A percentile compares a stretch with the other conserved stretches of the same genome.
Evolutionary conservation across 2,113 vertebrate genomes (phyloP).

Genomic region (Anolis sagrei): DNA sequence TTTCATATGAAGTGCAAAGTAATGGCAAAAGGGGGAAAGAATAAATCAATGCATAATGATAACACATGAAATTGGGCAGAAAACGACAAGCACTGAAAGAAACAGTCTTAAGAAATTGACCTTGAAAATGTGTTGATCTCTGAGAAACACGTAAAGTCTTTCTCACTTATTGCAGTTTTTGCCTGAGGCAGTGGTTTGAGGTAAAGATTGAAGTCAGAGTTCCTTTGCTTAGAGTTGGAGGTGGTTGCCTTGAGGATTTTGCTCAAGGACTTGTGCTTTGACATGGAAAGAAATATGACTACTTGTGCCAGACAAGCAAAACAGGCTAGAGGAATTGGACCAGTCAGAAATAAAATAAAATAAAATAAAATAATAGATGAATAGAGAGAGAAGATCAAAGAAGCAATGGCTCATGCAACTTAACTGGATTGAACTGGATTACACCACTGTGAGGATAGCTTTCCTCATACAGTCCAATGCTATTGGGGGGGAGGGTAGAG

Average conservation of each 20-base stretch:
- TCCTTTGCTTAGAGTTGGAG: conserved; percentile 46
- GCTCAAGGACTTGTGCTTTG: conserved; percentile 17
- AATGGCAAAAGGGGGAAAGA: conserved; percentile 64
- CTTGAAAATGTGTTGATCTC: conserved; percentile 73
- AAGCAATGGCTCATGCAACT: background rate
- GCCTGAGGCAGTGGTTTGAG: background rate
- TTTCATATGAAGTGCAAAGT: conserved; percentile 68
- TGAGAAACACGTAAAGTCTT: conserved; percentile 9
- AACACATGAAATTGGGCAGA: conserved; percentile 73
- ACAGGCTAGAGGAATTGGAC: background rate
- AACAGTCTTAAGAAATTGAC: conserved; percentile 73
- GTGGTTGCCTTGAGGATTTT: conserved; percentile 41
- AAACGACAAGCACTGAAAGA: conserved; percentile 72
- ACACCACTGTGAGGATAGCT: background rate
- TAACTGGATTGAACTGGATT: background rate
- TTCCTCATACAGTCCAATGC: background rate
- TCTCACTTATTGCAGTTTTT: background rate
- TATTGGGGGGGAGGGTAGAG: too few relatives aligned
- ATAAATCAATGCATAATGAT: conserved; percentile 74
- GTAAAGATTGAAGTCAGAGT: conserved; percentile 42
- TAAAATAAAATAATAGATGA: background rate
- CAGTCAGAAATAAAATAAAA: background rate
- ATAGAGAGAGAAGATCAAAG: conserved; percentile 1
- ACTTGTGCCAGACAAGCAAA: conserved; percentile 27
- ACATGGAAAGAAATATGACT: background rate